phyloP scores from a whole-genome alignment of 2,888 invertebrate genomes.

The Flabesymbios commensalis region DNA sequence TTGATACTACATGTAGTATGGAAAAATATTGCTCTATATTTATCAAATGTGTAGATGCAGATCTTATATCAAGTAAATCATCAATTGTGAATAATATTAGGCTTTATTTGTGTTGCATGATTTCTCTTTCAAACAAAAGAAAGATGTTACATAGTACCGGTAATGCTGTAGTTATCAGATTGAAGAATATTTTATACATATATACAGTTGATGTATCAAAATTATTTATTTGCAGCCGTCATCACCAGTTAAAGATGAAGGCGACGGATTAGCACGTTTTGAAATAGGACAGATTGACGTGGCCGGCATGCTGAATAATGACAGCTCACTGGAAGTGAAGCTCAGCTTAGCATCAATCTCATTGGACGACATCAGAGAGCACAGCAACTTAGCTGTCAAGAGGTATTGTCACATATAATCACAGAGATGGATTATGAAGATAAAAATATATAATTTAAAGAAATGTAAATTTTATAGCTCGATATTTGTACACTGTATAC shows the following conservation, averaged over 20 bases:
- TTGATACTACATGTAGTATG: no score
- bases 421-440: no score
- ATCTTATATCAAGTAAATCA: no score
- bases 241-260: constrained; percentile 24
- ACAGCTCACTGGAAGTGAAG: constrained; percentile 73
- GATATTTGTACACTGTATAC: not conserved
- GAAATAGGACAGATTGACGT: constrained; percentile 72
- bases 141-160: no score
- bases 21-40: no score
- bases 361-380: constrained; percentile 75
- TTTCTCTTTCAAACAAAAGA: no score
- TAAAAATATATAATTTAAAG: no score
- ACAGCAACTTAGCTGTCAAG: constrained; percentile 63
- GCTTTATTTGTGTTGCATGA: no score
- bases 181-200: not conserved
- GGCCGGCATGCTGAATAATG: constrained; percentile 71
- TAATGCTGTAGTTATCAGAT: no score
- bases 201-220: not conserved
- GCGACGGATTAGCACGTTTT: constrained; percentile 72
- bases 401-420: no score
- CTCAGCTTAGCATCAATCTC: constrained; percentile 73
- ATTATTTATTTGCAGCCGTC: constrained; percentile 13
- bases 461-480: not conserved
- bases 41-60: no score
- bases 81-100: no score